Percentiles rank a stretch among this genome's conserved stretches.
Evolutionary conservation across 2,113 vertebrate species (phyloP).

Genomic region (Coreoperca whiteheadi): DNA sequence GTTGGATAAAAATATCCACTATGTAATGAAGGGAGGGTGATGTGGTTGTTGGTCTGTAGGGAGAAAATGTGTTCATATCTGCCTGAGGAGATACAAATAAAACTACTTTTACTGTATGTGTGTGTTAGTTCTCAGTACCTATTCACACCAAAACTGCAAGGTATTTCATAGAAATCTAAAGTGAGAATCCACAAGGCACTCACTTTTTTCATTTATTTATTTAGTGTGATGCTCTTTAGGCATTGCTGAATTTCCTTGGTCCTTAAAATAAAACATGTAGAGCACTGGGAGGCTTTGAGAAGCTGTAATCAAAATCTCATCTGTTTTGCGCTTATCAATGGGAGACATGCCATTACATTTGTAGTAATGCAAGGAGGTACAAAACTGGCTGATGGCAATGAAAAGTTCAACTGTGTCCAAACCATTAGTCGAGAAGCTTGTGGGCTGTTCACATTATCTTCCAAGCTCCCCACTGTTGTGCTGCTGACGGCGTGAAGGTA

Average conservation of each 20-base stretch:
- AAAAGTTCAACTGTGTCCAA: constrained; percentile 12
- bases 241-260: not conserved
- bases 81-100: not conserved
- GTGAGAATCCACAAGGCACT: not conserved
- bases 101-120: not conserved
- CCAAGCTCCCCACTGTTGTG: not conserved
- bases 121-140: not conserved
- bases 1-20: constrained; percentile 15
- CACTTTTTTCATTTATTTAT: not conserved
- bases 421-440: not conserved
- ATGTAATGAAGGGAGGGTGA: not conserved
- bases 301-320: constrained; percentile 13
- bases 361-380: not conserved
- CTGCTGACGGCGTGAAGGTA: not conserved
- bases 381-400: not conserved
- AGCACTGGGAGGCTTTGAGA: not conserved
- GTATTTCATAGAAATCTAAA: not conserved
- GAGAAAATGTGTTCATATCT: not conserved
- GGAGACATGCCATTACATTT: not conserved
- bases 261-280: not conserved
- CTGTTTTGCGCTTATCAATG: not conserved
- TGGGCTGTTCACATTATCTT: not conserved
- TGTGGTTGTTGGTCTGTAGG: not conserved
- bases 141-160: not conserved
- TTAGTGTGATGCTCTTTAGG: not conserved